Percentiles rank a stretch among this genome's conserved stretches.
Conservation (phyloP, 2,888 invertebrate genomes). For the Fabriciana adippe region DNA sequence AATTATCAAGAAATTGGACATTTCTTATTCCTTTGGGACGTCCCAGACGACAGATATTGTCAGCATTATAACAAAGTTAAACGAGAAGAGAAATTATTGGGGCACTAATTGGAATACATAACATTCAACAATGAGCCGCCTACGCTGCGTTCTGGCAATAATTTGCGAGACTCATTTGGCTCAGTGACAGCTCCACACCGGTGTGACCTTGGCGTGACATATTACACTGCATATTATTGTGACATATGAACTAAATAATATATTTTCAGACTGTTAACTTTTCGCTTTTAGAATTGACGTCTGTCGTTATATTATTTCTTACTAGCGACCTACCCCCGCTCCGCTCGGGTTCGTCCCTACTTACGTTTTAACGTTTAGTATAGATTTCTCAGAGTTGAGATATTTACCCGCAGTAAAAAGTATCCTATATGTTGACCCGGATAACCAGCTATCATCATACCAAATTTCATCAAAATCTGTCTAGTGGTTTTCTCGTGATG, state of each 20-base stretch:
- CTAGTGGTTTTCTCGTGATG: no score
- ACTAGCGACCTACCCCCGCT: no score
- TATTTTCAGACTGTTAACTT: background rate
- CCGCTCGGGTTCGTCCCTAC: no score
- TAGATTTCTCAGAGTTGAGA: no score
- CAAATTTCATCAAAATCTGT: no score
- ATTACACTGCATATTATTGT: constrained; percentile 11
- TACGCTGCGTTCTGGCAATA: constrained; percentile 46
- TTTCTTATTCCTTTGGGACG: background rate
- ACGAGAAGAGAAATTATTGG: constrained; percentile 20
- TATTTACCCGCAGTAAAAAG: no score
- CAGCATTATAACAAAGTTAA: constrained; percentile 1
- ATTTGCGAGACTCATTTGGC: constrained; percentile 27
- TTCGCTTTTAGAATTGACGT: no score
- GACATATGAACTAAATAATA: constrained; percentile 7
- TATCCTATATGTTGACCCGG: no score
- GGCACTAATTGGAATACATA: constrained; percentile 30
- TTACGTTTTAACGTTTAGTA: no score
- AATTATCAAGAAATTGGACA: background rate
- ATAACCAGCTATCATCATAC: no score
- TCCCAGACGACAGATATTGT: constrained; percentile 2
- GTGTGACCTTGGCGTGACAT: constrained; percentile 25
- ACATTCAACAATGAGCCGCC: constrained; percentile 42
- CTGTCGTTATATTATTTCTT: no score
- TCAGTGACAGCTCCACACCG: constrained; percentile 26